Base-by-base conservation (phyloP, 2,797 vertebrate genomes). In the Chrysocyon brachyurus region DNA sequence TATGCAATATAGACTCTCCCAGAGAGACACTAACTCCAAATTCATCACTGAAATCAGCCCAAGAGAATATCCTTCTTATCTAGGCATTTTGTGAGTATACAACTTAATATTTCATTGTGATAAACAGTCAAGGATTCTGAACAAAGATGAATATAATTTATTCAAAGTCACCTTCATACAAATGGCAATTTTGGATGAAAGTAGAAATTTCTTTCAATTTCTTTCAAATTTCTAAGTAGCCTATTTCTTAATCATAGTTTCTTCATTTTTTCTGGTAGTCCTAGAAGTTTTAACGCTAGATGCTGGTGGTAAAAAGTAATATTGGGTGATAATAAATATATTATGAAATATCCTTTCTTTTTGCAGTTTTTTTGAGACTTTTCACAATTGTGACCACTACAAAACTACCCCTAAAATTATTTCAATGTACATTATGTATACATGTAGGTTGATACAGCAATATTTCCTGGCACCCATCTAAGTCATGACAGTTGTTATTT, bases 71-170 rank as follows among this genome's bases (percentile, higher is more conserved):
- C 57, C 72, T 97, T 94, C 93, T 95, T 96, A 94, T 96, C 40
- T 95, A 90, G 78, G 95, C 52, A 75, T 94, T 94, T 88, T 66
- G 7, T 96, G 87, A 96, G 88, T 97, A 95, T 7, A 89, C 70
- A 96, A 81, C 77, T 94, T 97, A 94, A 98, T 98, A 97, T 96
- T 97, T 98, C 96, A 97, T 96, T 96, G 83, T 97, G 96, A 97
- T 93, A 88, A 96, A 96, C 54, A 88, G 85, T 63, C 87, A 92
- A 94, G 56, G 52, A 95, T 90, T 92, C 72, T 83, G 84, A 96
- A 96, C 46, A 82, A 95, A 97, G 90, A 97, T 91, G 77, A 95
- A 97, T 94, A 70, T 88, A 97, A 98, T 96, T 96, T 97, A 90
- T 94, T 96, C 82, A 95, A 96, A 97, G 85, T 97, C 96, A 97